Conservation (phyloP, 2,797 vertebrate genomes). For the Ptychobarbus kaznakovi region DNA sequence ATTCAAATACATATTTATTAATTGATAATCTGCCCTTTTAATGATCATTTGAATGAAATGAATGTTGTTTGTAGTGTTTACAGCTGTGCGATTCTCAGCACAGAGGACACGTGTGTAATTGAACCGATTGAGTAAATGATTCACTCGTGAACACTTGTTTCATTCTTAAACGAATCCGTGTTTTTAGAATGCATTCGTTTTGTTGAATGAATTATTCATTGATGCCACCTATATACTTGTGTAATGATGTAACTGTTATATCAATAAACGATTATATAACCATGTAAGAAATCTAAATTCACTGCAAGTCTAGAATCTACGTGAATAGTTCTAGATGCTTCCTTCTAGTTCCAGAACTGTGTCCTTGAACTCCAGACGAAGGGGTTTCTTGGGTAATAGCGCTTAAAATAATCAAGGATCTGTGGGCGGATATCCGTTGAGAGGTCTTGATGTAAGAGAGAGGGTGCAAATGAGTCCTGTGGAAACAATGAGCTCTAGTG, state of each 20-base stretch:
- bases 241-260: neutral
- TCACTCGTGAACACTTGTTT: neutral
- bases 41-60: neutral
- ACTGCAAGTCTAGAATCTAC: neutral
- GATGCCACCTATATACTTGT: neutral
- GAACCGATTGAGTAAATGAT: neutral
- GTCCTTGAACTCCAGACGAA: slow-evolving; percentile 14
- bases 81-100: neutral
- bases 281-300: neutral
- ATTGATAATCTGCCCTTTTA: neutral
- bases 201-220: neutral
- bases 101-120: neutral
- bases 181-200: neutral
- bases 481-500: slow-evolving; percentile 59
- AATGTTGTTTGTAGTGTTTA: neutral
- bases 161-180: neutral
- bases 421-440: slow-evolving; percentile 48
- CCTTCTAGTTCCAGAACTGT: neutral
- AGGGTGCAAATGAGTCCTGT: slow-evolving; percentile 34
- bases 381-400: slow-evolving; percentile 25
- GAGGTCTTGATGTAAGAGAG: slow-evolving; percentile 38
- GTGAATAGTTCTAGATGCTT: neutral
- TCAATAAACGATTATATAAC: neutral
- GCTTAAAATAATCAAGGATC: slow-evolving; percentile 53
- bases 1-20: neutral